Evolutionary conservation across 2,888 invertebrate genomes (phyloP), one percentile per base, ranked within the genome.

Genomic region (Rhingia campestris): DNA sequence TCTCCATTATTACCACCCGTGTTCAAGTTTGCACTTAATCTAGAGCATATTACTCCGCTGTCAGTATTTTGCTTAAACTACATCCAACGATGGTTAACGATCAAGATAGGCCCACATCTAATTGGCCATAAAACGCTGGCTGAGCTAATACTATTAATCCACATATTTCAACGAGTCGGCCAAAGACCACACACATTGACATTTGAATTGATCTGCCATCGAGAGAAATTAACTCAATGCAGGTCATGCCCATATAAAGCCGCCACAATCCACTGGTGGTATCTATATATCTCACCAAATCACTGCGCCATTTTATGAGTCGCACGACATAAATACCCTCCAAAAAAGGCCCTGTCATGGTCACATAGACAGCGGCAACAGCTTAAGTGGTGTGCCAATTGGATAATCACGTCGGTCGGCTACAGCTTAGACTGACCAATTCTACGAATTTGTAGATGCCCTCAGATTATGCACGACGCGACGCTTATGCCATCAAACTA

Each of bases 401-500:
- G 66, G 49, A 74, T 74, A 64, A 64, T 63, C 64, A 37, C 63
- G 39, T 35, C 35, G 43, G 9, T 39, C 14, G 12, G 9, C 22
- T 22, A 1, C 33, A 33, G 39, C 70, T 59, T 30, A 66, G n/a
- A 30, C 6, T 12, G 6, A 37, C 35, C 9, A 37, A 7, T 32
- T 14, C 3, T 45, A 33, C 4, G 53, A 5, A 32, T 12, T 22
- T 22, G 22, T 22, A 22, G 22, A 22, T 22, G 22, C 22, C 22
- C 22, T 22, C 1, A 22, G 22, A 22, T 22, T 22, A 22, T 14
- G 47, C 58, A 37, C 37, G 37, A 54, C 47, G 12, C 22, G 22
- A 22, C 22, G 22, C 30, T 59, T 61, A 51, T 35, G 61, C 49
- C 67, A 69, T 77, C 10, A 39, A 67, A 73, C 63, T 72, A 77